A percentile compares a stretch with the other conserved stretches of the same genome.
phyloP scores from a whole-genome alignment of 2,797 vertebrate genomes.

The Ctenopoma multispine region DNA sequence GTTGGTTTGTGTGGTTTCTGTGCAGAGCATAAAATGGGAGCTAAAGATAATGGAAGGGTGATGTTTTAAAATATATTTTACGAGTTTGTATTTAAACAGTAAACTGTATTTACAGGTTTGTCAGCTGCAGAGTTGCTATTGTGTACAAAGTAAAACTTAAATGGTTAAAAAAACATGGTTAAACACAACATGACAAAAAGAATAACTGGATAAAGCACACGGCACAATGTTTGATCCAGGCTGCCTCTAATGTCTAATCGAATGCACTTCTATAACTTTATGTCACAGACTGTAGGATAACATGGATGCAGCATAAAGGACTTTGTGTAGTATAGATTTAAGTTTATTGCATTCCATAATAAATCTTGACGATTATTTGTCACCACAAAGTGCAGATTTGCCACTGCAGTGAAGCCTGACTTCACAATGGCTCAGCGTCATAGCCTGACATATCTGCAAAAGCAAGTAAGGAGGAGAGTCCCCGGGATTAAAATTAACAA shows the following conservation, averaged over 20 bases:
- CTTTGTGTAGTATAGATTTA: neutral
- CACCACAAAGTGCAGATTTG: no score
- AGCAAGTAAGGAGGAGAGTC: no score
- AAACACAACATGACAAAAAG: no score
- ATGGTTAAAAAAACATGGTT: neutral
- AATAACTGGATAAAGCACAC: neutral
- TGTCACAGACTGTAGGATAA: neutral
- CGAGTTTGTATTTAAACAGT: constrained; percentile 10
- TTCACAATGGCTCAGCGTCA: no score
- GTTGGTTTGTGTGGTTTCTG: constrained; percentile 2
- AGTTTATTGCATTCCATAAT: neutral
- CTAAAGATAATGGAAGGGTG: neutral
- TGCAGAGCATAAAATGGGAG: neutral
- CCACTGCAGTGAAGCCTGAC: neutral
- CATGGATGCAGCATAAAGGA: neutral
- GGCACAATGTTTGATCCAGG: constrained; percentile 16
- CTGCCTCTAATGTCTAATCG: constrained; percentile 5
- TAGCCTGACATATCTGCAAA: no score
- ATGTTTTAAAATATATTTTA: constrained; percentile 11
- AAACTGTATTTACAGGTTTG: neutral
- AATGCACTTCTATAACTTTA: neutral
- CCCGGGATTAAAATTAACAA: no score
- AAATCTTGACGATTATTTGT: no score
- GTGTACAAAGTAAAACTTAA: neutral
- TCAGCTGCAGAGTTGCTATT: neutral